Conservation (phyloP, 2,113 vertebrate species). For the Ophthalmolycus amberensis region DNA sequence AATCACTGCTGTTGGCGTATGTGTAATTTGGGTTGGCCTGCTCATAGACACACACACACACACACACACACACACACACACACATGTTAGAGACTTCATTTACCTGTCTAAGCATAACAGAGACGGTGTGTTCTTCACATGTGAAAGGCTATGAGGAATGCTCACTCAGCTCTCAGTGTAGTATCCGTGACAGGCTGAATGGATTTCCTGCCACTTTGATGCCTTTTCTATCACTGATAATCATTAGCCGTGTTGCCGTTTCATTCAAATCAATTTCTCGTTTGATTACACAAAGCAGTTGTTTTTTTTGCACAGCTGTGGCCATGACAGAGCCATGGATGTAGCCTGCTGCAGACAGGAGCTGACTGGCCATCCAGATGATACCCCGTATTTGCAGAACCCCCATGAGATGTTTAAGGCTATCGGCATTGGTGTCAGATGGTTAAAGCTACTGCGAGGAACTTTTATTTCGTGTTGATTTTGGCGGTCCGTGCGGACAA, state of each 20-base stretch:
- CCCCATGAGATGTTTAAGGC: neutral
- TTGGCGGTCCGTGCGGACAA: neutral
- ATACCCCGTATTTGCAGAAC: neutral
- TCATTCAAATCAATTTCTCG: constrained; percentile 56
- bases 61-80: no score
- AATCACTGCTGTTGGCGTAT: constrained; percentile 43
- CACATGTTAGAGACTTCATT: neutral
- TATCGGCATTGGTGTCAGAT: neutral
- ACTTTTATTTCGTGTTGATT: neutral
- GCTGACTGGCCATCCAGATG: neutral
- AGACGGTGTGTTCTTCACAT: neutral
- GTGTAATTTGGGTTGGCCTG: constrained; percentile 8
- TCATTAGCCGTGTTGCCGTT: constrained; percentile 51
- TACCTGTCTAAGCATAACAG: neutral
- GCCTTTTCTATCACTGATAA: constrained; percentile 40
- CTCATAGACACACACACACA: no score
- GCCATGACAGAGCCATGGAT: neutral
- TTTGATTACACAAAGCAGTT: constrained; percentile 36
- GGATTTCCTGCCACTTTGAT: constrained; percentile 57
- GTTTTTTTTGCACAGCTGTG: constrained; percentile 9
- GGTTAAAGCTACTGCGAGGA: neutral
- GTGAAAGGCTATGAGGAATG: neutral
- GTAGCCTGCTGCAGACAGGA: no score
- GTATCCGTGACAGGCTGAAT: constrained; percentile 27
- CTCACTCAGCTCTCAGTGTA: neutral